Base-by-base conservation (phyloP, 2,888 invertebrate species). In the Troides helena region DNA sequence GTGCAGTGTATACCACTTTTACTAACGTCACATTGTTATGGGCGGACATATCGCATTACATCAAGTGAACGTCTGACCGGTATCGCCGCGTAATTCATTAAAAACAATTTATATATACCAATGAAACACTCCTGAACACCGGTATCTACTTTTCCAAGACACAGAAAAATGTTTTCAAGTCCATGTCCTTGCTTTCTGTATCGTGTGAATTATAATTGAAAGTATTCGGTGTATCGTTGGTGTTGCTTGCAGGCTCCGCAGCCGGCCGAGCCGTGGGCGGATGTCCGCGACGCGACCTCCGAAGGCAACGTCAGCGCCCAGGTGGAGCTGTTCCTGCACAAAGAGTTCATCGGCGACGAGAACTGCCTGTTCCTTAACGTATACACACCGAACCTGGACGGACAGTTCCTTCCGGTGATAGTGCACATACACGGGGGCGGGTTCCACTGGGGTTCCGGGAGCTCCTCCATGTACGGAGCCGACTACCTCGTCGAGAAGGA, bases 311-410 rank as follows among this genome's bases (percentile, higher is more conserved):
- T 94, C 1, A 94, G 94, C 74, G 94, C 94, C 0, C 96, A 96
- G 82, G 78, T 93, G 0, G 93, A 94, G 71, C 76, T 80, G 0
- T 77, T 88, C 18, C 75, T 82, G n/a, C 77, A 85, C 69, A 89
- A 92, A 63, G 76, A 85, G 5, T 91, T 91, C 71, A 77, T 85
- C 0, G 95, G 95, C 0, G 89, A 85, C 65, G 96, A 96, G 75
- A 95, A 96, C 82, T 96, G 96, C 75, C 90, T 96, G 0, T 95
- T 95, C 80, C 86, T 96, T 2, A 96, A 95, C 80, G 93, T 96
- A 0, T 95, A 94, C 84, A 94, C 94, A 0, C 95, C 95, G 0
- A 93, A 90, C 73, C 81, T 95, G 62, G 92, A 93, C 62, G 85
- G 86, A 0, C 85, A 84, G 1, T 86, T 88, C 77, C 84, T 90